phyloP scores from a whole-genome alignment of 1,140 invertebrate species.

The Aleiodes sp. region DNA sequence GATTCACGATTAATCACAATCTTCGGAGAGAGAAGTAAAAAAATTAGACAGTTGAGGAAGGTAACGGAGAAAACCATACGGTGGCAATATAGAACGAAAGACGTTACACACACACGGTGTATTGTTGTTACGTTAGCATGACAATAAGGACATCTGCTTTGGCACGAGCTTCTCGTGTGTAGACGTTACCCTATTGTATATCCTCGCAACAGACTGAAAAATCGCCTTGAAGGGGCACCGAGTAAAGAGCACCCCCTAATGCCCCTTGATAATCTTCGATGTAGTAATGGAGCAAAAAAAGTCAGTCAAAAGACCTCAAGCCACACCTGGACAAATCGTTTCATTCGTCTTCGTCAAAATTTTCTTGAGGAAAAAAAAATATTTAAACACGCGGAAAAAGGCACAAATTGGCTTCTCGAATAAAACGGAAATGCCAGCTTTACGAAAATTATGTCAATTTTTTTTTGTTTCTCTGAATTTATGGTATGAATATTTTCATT shows the following conservation, averaged over 20 bases:
- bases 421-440: neutral
- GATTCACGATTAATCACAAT: conserved; percentile 10
- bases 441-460: neutral
- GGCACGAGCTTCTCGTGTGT: conserved; percentile 35
- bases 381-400: neutral
- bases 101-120: conserved; percentile 21
- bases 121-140: conserved; percentile 34
- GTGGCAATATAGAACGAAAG: conserved; percentile 27
- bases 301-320: conserved; percentile 6
- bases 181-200: neutral
- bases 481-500: neutral
- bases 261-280: conserved; percentile 44
- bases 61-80: conserved; percentile 2
- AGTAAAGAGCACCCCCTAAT: neutral
- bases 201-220: neutral
- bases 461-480: neutral
- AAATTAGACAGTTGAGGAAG: conserved; percentile 1
- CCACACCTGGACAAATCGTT: conserved; percentile 17
- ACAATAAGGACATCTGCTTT: conserved; percentile 41
- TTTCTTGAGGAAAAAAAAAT: neutral
- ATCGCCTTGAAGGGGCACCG: neutral
- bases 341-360: neutral
- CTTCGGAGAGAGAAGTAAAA: neutral
- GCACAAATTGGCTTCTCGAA: neutral
- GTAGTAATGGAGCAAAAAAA: conserved; percentile 33